Conservation (phyloP, 2,797 vertebrate genomes). For the Heteromormyrus szaboi region DNA sequence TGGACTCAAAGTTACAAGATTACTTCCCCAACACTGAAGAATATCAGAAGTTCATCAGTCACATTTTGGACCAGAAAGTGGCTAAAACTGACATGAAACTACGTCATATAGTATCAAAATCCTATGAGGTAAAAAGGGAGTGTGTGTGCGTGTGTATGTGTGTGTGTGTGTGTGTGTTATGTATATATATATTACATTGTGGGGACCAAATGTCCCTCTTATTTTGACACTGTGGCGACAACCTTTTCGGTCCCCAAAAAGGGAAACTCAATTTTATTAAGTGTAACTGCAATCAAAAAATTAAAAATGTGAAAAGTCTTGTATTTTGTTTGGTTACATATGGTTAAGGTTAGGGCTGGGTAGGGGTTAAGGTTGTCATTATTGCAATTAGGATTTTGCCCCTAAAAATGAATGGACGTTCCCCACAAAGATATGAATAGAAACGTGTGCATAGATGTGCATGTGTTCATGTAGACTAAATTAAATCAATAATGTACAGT, state of each 20-base stretch:
- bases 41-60: conserved; percentile 44
- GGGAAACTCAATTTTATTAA: background rate
- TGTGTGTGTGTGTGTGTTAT: too few species aligned
- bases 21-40: conserved; percentile 48
- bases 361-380: background rate
- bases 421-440: background rate
- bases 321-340: background rate
- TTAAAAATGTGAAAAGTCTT: background rate
- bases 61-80: conserved; percentile 71
- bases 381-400: background rate
- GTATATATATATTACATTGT: background rate
- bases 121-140: conserved; percentile 64
- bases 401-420: background rate
- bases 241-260: background rate
- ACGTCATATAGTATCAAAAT: conserved; percentile 72
- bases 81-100: conserved; percentile 82
- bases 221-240: background rate
- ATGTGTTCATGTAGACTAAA: background rate
- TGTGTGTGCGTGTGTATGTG: background rate
- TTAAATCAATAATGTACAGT: background rate
- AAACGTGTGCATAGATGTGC: background rate
- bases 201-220: background rate
- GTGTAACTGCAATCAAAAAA: background rate
- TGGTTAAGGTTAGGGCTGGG: background rate
- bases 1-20: conserved; percentile 64